Percentiles rank a stretch among this genome's conserved stretches.
Conservation (phyloP, 2,888 invertebrate genomes). For the Rhagonycha fulva region DNA sequence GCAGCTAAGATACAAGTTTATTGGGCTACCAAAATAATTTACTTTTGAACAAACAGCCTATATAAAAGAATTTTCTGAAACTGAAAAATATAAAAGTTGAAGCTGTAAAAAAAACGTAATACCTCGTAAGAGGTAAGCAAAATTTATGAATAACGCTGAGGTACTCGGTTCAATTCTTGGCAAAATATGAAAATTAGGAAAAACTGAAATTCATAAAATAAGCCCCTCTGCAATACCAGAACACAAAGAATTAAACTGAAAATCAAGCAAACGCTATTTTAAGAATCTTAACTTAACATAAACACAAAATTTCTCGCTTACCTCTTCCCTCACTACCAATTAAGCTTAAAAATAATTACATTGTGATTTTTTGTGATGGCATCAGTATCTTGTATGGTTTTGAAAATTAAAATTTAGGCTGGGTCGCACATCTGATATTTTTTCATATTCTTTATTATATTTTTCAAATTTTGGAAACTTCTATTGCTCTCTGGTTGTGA, state of each 20-base stretch:
- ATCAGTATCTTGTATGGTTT: not conserved
- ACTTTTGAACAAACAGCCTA: slow-evolving; percentile 58
- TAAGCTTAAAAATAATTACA: not conserved
- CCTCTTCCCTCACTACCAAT: not conserved
- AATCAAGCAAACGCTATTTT: too few species aligned
- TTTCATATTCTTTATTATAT: not conserved
- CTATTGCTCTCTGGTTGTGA: not conserved
- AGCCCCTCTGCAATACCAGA: too few species aligned
- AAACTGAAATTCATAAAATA: too few species aligned
- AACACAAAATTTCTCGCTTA: not conserved
- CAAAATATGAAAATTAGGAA: not conserved
- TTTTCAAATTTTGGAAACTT: not conserved
- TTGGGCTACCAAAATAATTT: slow-evolving; percentile 49
- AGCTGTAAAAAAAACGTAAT: too few species aligned
- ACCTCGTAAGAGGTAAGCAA: too few species aligned
- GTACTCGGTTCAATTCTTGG: not conserved
- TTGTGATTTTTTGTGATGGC: not conserved
- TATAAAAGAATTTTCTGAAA: slow-evolving; percentile 54
- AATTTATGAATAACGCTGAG: too few species aligned
- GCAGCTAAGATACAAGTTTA: slow-evolving; percentile 55
- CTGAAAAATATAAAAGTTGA: slow-evolving; percentile 2
- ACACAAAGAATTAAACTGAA: too few species aligned
- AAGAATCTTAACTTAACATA: too few species aligned
- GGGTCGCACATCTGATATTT: not conserved
- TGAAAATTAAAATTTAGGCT: not conserved